These are phyloP conservation scores for Cryptus viduatorius DNA, from an alignment of 2,888 invertebrate species.

Conservation along the genomic window DNA sequence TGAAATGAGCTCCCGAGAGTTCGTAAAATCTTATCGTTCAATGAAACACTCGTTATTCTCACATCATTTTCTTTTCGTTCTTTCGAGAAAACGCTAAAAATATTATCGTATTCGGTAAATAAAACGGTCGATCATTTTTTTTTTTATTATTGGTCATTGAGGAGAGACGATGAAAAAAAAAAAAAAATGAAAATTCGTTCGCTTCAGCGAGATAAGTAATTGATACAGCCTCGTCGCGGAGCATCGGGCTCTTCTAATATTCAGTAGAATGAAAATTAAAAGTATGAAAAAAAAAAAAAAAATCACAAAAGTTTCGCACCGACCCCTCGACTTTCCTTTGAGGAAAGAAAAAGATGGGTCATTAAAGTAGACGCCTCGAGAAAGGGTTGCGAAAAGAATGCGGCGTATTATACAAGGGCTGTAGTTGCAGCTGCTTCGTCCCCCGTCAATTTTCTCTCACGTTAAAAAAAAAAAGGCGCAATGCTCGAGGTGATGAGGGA, in stretches of 20 bases:
- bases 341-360: slow-evolving; percentile 54
- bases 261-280: slow-evolving; percentile 65
- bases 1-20: slow-evolving; percentile 66
- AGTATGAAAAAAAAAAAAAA: slow-evolving; percentile 40
- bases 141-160: slow-evolving; percentile 1
- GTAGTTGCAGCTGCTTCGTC: neutral
- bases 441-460: slow-evolving; percentile 16
- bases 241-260: slow-evolving; percentile 55
- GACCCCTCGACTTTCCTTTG: slow-evolving; percentile 57
- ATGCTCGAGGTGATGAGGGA: slow-evolving; percentile 74
- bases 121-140: slow-evolving; percentile 31
- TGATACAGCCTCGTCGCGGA: slow-evolving; percentile 52
- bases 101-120: neutral
- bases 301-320: slow-evolving; percentile 56
- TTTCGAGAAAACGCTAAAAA: neutral
- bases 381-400: slow-evolving; percentile 58
- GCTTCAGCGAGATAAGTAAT: slow-evolving; percentile 39
- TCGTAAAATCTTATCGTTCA: slow-evolving; percentile 73
- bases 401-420: slow-evolving; percentile 43
- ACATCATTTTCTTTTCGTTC: slow-evolving; percentile 37
- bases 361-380: slow-evolving; percentile 56
- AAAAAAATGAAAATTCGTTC: slow-evolving; percentile 23
- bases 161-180: neutral
- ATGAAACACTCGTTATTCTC: slow-evolving; percentile 36
- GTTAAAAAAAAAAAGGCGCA: slow-evolving; percentile 82